These are phyloP conservation scores for Hypanus sabinus DNA, from an alignment of 2,113 vertebrate genomes.

Conservation along the genomic window DNA sequence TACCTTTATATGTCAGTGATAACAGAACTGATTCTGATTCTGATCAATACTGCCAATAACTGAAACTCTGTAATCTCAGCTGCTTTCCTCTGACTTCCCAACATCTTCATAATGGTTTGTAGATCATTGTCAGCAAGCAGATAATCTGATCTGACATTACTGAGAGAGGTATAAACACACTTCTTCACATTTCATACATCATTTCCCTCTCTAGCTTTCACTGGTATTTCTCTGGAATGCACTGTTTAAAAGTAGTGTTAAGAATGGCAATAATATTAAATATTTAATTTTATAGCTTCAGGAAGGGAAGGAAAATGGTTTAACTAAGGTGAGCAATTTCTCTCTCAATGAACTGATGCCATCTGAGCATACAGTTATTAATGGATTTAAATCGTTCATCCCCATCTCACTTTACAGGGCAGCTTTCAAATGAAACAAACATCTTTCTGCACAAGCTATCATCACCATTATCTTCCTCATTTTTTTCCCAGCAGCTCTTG, in stretches of 20 bases:
- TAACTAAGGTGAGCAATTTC: background rate
- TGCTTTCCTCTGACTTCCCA: background rate
- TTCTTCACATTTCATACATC: background rate
- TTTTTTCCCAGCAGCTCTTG: background rate
- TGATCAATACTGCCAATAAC: no score
- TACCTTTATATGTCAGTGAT: no score
- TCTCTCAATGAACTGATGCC: background rate
- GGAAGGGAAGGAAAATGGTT: background rate
- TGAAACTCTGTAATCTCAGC: no score
- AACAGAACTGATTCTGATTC: no score
- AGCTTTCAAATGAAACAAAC: background rate
- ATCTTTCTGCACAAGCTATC: background rate
- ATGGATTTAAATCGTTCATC: background rate
- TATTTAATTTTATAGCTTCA: background rate
- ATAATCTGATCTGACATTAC: background rate
- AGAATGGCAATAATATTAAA: background rate
- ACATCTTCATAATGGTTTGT: background rate
- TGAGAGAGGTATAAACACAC: background rate
- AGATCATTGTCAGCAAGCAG: no score
- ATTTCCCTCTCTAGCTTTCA: background rate
- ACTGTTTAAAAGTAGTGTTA: background rate
- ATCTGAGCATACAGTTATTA: background rate
- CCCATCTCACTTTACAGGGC: background rate
- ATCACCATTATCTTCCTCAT: background rate
- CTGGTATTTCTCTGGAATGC: background rate